Base-by-base conservation (phyloP, 2,888 invertebrate genomes). In the Strigamia crassipes region DNA sequence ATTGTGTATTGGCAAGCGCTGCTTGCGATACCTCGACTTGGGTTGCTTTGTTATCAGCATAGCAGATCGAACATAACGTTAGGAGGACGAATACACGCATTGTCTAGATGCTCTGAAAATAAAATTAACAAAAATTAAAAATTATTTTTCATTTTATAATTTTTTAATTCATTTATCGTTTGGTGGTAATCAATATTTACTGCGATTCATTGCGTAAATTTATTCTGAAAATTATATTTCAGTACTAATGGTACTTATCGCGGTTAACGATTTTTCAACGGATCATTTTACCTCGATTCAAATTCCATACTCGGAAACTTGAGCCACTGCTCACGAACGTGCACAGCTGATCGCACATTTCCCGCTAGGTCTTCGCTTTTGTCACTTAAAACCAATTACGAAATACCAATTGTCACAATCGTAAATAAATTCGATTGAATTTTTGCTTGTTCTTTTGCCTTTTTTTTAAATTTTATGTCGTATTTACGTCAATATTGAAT, bases 1-100 rank as follows among this genome's bases (percentile, higher is more conserved):
- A 80, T 80, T 80, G 18, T 5, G 46, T 80, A 31, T 80, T 80
- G 18, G 80, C 80, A 8, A 23, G 10, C 1, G 80, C 46, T 13
- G 80, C 80, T 38, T 78, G 12, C 6, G 41, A 42, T 8, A 78
- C 21, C 15, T 78, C 79, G 31, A 12, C 0, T 78, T 38, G 9
- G 23, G 31, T 78, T 21, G 79, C 15, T 1, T 18, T 38, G 13
- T 78, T 27, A n/a, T 31, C 73, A 27, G 73, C 73, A 73, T 31
- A 13, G 31, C 31, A 31, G 3, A 27, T 27, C 2, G 31, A 23
- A 31, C 12, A 27, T 27, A 73, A 27, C 2, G 31, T 12, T 31
- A 73, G 9, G 8, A 73, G 5, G 31, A 73, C n/a, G 73, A 73
- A 23, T 13, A 31, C 1, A n/a, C 73, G 73, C 73, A 73, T 73